Conservation (phyloP, 2,888 invertebrate genomes). For the Synergus laeviventris region DNA sequence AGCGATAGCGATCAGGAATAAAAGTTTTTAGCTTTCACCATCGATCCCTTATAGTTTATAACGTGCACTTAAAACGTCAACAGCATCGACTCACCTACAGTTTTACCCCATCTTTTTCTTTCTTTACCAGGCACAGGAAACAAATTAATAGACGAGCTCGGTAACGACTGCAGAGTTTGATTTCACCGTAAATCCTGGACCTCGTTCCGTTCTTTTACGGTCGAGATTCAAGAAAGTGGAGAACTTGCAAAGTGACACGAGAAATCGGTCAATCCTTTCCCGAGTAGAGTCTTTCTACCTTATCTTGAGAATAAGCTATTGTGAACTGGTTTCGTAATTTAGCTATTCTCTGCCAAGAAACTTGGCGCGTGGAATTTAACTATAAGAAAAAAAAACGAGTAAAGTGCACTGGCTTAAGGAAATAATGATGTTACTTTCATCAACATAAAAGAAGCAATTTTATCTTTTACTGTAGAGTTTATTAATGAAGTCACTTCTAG, state of each 20-base stretch:
- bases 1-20: neutral
- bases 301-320: conserved; percentile 37
- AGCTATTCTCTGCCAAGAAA: conserved; percentile 10
- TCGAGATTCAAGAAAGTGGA: conserved; percentile 53
- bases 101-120: neutral
- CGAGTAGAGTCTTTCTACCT: conserved; percentile 49
- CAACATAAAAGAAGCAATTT: conserved; percentile 6
- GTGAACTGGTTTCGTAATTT: conserved; percentile 24
- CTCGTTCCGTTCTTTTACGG: conserved; percentile 64
- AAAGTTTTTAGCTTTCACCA: neutral
- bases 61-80: conserved; percentile 58
- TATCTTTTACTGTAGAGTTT: neutral
- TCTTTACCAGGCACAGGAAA: conserved; percentile 47
- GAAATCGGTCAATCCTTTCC: conserved; percentile 57
- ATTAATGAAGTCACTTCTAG: neutral
- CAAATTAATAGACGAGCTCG: conserved; percentile 65
- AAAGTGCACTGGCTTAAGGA: neutral
- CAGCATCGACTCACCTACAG: conserved; percentile 40
- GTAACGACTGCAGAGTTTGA: conserved; percentile 66
- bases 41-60: conserved; percentile 53
- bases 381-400: neutral
- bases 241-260: conserved; percentile 52
- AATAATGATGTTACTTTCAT: conserved; percentile 33
- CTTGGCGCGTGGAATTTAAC: neutral
- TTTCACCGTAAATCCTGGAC: conserved; percentile 63